phyloP scores from a whole-genome alignment of 2,888 invertebrate genomes.

The Saturnia pavonia region DNA sequence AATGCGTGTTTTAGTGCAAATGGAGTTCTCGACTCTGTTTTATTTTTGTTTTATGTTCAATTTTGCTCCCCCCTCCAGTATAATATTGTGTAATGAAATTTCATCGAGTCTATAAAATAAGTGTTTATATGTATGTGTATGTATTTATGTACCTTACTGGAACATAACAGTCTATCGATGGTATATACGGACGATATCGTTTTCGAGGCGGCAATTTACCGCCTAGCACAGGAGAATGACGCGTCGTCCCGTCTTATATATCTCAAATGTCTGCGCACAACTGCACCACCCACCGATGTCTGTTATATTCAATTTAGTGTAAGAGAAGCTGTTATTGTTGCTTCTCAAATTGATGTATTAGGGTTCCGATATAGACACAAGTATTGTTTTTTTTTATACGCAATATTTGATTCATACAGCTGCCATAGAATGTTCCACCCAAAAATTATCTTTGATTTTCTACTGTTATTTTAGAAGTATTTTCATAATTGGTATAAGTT shows the following conservation, averaged over 20 bases:
- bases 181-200: conserved; percentile 27
- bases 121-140: conserved; percentile 52
- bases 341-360: conserved; percentile 57
- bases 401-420: conserved; percentile 49
- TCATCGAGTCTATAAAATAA: conserved; percentile 56
- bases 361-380: conserved; percentile 55
- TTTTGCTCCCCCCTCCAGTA: conserved; percentile 46
- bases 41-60: conserved; percentile 45
- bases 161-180: conserved; percentile 38
- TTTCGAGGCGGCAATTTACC: conserved; percentile 7
- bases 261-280: not conserved
- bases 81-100: conserved; percentile 51
- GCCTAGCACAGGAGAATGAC: conserved; percentile 6
- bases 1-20: conserved; percentile 24
- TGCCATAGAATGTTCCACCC: conserved; percentile 54
- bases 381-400: conserved; percentile 57
- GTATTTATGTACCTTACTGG: conserved; percentile 47
- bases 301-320: conserved; percentile 33
- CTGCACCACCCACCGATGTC: conserved; percentile 19
- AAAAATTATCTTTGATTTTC: conserved; percentile 62
- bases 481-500: conserved; percentile 80
- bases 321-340: conserved; percentile 64
- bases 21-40: conserved; percentile 28
- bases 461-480: conserved; percentile 76
- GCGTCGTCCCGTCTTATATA: not conserved